A percentile compares a stretch with the other conserved stretches of the same genome.
Conservation (phyloP, 2,888 invertebrate species). For the Magallana nippona region DNA sequence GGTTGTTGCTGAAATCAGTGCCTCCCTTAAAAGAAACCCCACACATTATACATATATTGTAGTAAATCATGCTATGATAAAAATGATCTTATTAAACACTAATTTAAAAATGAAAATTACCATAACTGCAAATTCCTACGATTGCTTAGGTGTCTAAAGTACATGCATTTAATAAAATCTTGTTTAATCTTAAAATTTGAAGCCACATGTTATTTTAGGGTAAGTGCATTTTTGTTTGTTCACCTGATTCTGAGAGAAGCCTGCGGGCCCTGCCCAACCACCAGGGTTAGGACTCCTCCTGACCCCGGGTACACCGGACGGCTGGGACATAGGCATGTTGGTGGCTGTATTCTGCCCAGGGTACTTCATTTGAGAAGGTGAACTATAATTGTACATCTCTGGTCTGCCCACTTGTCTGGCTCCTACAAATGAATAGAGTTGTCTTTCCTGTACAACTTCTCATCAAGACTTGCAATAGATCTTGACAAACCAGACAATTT, state of each 20-base stretch:
- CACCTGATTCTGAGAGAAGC: constrained; percentile 69
- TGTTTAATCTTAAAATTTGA: not conserved
- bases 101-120: no score
- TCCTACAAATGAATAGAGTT: constrained; percentile 37
- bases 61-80: no score
- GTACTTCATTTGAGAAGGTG: constrained; percentile 65
- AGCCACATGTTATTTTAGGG: no score
- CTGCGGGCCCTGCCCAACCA: constrained; percentile 68
- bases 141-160: no score
- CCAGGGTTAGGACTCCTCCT: constrained; percentile 68
- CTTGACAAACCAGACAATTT: no score
- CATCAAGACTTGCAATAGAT: no score
- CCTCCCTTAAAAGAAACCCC: constrained; percentile 52
- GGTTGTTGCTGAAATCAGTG: constrained; percentile 56
- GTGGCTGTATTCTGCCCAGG: constrained; percentile 66
- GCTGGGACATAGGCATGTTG: constrained; percentile 62
- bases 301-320: constrained; percentile 55
- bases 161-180: not conserved
- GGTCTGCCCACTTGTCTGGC: constrained; percentile 59
- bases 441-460: not conserved
- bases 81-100: no score
- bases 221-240: not conserved
- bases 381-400: constrained; percentile 66
- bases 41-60: not conserved
- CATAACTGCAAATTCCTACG: no score